phyloP scores from a whole-genome alignment of 1,140 invertebrate species.

The Drosophila equinoxialis region DNA sequence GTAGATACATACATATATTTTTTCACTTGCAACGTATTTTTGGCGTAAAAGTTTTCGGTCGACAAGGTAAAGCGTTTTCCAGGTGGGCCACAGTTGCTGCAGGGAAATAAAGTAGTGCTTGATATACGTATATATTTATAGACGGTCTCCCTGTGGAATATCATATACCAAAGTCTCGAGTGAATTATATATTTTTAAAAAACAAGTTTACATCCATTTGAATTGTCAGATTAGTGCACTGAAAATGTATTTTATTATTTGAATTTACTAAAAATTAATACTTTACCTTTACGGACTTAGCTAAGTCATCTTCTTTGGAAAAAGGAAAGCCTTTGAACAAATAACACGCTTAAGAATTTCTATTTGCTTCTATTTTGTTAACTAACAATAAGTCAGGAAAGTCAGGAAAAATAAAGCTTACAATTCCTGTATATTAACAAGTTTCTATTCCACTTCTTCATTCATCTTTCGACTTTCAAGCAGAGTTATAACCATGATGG shows the following conservation, averaged over 20 bases:
- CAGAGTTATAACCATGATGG: not conserved
- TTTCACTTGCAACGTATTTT: slow-evolving; percentile 55
- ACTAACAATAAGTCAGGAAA: no score
- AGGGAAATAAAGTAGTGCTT: slow-evolving; percentile 45
- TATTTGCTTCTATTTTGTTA: not conserved
- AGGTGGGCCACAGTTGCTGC: not conserved
- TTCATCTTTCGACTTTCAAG: not conserved
- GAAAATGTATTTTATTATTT: no score
- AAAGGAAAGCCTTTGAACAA: no score
- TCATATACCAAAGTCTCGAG: slow-evolving; percentile 43
- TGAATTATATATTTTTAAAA: no score
- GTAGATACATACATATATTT: slow-evolving; percentile 23
- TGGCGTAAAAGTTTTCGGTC: slow-evolving; percentile 41
- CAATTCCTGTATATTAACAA: no score
- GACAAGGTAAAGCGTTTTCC: slow-evolving; percentile 25
- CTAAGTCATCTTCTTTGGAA: no score
- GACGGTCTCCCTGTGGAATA: slow-evolving; percentile 8
- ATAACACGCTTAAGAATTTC: no score
- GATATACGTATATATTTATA: not conserved
- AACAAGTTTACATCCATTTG: no score
- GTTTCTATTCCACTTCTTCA: not conserved
- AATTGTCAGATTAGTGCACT: no score
- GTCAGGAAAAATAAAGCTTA: no score
- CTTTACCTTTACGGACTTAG: no score
- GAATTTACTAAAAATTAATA: no score